Evolutionary conservation across 2,113 vertebrate species (phyloP).

Genomic region (Myanophis thanlyinensis): DNA sequence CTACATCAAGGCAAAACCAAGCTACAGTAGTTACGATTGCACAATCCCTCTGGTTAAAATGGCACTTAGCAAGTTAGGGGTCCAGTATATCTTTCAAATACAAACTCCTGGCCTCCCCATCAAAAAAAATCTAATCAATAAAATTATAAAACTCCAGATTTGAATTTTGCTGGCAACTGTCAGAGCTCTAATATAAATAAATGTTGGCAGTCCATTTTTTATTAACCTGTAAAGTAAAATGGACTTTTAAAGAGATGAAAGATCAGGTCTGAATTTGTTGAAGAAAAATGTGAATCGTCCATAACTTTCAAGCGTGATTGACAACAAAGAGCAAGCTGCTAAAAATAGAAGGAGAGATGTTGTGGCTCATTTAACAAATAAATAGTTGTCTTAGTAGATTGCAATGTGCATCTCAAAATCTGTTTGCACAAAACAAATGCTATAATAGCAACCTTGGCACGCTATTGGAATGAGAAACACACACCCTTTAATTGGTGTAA

Average conservation of each 20-base stretch:
- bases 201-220: background rate
- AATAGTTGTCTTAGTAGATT: background rate
- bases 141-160: background rate
- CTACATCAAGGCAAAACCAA: background rate
- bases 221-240: conserved; percentile 2
- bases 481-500: conserved; percentile 48
- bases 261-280: background rate
- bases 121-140: background rate
- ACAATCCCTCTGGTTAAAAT: background rate
- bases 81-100: background rate
- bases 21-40: background rate
- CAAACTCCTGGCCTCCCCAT: background rate
- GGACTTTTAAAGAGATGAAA: background rate
- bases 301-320: conserved; percentile 4
- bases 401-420: conserved; percentile 16
- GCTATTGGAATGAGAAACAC: conserved; percentile 38
- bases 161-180: background rate
- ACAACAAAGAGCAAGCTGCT: background rate
- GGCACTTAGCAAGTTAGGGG: background rate
- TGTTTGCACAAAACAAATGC: conserved; percentile 25
- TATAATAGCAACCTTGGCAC: conserved; percentile 16
- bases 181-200: background rate
- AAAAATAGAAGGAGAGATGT: background rate
- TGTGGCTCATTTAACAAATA: conserved; percentile 16
- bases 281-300: background rate